Conservation (phyloP, 2,888 invertebrate genomes). For the Tortrix viridana region DNA sequence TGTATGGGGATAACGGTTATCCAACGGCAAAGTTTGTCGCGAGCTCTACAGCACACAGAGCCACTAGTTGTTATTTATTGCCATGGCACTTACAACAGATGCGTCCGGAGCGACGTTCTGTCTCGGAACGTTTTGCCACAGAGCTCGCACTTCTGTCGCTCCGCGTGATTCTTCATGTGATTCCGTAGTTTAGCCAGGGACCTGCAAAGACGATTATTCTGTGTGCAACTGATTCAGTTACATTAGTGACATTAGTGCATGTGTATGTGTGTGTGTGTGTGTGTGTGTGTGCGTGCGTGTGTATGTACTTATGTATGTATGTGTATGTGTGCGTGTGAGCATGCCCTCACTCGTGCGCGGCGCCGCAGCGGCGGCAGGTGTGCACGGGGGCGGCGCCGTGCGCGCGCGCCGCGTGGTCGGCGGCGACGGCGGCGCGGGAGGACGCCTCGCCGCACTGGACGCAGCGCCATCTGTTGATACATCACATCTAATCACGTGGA, state of each 20-base stretch:
- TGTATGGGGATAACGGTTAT: too few relatives aligned
- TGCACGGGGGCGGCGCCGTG: slow-evolving; percentile 63
- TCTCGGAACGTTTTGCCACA: slow-evolving; percentile 70
- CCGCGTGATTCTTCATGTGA: slow-evolving; percentile 65
- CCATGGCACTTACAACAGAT: slow-evolving; percentile 66
- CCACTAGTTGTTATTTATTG: too few relatives aligned
- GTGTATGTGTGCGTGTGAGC: not conserved
- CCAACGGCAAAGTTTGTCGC: too few relatives aligned
- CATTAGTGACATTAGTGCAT: not conserved
- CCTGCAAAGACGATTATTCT: slow-evolving; percentile 47
- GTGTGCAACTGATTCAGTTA: not conserved
- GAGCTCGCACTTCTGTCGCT: slow-evolving; percentile 63
- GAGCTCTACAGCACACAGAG: too few relatives aligned
- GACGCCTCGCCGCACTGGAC: slow-evolving; percentile 49
- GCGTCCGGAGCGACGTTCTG: slow-evolving; percentile 62
- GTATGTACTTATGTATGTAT: not conserved
- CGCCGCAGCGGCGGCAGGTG: slow-evolving; percentile 58
- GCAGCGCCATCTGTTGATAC: slow-evolving; percentile 65
- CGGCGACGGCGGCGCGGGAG: slow-evolving; percentile 69
- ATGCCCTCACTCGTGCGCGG: slow-evolving; percentile 44
- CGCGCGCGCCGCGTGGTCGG: slow-evolving; percentile 64
- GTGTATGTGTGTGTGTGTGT: not conserved
- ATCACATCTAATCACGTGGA: too few relatives aligned
- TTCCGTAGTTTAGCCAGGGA: slow-evolving; percentile 62
- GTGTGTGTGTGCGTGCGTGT: not conserved